Evolutionary conservation across 2,888 invertebrate species (phyloP), one percentile per base, ranked within the genome.

Genomic region (Polymixis flavicincta): DNA sequence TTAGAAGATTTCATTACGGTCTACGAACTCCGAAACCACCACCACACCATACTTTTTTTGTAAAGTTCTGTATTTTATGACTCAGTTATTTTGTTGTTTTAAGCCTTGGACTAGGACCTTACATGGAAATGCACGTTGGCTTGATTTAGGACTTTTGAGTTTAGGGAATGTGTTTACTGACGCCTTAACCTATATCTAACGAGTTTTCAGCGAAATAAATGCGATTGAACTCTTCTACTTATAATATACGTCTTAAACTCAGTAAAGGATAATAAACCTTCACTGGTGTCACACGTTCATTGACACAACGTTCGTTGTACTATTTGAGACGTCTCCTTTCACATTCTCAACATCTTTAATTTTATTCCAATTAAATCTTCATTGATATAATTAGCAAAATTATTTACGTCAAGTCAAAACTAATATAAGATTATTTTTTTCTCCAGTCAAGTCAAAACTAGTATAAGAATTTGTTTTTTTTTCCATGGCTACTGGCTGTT

Each of bases 231-330:
- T 71, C 57, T 37, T 57, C n/a, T 61, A 32, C 48, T 55, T 42
- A 19, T 37, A 37, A 37, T 5, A 25, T 42, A 37, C 22, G n/a
- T 76, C 42, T 71, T 69, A 32, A 72, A 67, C 54, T 63, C n/a
- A 2, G 42, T 54, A 28, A 57, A 68, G 80, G 60, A 80, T 74
- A 68, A 52, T 74, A 60, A 74, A 71, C 74, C 68, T 68, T 55
- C 59, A 11, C 19, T n/a, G 61, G 28, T 65, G 74, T 68, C 68
- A 65, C 6, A 66, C 74, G 81, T 79, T 84, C 84, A 74, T 71
- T 79, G 84, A 55, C 80, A 67, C 57, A 22, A 48, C 61, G 60
- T 73, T 78, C 74, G 22, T 60, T 48, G 50, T 68, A 67, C 66
- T 9, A 25, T 71, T 63, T 48, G 17, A 11, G 37, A 42, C 1